phyloP scores from a whole-genome alignment of 1,140 invertebrate species.

The Hyphantria cunea region DNA sequence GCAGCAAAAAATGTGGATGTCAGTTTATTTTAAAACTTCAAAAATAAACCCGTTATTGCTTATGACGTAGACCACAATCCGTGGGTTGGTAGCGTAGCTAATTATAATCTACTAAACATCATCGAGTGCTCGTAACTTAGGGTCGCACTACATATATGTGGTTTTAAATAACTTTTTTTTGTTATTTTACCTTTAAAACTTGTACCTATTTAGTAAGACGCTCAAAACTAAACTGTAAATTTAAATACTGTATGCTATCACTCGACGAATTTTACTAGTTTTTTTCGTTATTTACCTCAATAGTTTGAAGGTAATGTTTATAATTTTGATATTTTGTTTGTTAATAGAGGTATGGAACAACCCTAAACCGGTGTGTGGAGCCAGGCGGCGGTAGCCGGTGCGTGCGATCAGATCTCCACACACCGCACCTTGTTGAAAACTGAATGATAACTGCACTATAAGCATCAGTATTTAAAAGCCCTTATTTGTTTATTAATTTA shows the following conservation, averaged over 20 bases:
- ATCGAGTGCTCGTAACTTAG: conserved; percentile 75
- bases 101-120: conserved; percentile 81
- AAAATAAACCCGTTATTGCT: conserved; percentile 21
- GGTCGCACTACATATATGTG: conserved; percentile 66
- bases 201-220: conserved; percentile 36
- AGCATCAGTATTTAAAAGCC: conserved; percentile 15
- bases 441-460: conserved; percentile 15
- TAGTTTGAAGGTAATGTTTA: conserved; percentile 9
- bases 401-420: conserved; percentile 22
- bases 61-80: conserved; percentile 41
- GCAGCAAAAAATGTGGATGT: background rate
- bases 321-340: conserved; percentile 2
- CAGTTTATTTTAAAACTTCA: background rate
- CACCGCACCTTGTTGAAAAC: conserved; percentile 29
- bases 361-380: conserved; percentile 29
- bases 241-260: background rate
- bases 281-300: background rate
- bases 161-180: conserved; percentile 69
- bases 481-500: conserved; percentile 25
- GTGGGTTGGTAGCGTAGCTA: conserved; percentile 70
- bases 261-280: background rate
- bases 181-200: conserved; percentile 43
- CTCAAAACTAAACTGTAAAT: background rate
- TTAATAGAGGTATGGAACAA: conserved; percentile 9
- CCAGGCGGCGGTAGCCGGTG: conserved; percentile 15